Evolutionary conservation across 2,888 invertebrate genomes (phyloP), one percentile per base, ranked within the genome.

Genomic region (Cheilosia grossa): DNA sequence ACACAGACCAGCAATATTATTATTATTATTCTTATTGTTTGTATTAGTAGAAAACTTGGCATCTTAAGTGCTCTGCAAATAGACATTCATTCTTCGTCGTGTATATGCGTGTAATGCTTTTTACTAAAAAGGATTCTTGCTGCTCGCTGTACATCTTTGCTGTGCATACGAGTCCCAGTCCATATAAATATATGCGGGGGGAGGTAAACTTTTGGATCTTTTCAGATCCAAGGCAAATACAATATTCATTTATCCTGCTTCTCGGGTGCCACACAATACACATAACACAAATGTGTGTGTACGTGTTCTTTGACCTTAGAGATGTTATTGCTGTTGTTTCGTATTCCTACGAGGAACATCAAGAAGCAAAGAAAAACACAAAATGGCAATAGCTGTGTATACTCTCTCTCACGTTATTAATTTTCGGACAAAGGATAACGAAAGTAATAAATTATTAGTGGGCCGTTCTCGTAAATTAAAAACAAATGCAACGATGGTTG

Each of bases 41-140:
- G 90, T 90, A 89, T 91, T 91, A 90, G 89, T 89, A 89, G 88
- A 89, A 89, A 90, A 89, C 90, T 90, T 90, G 89, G 89, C 89
- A 89, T 89, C 88, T 91, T 87, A 89, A 91, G 91, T 90, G 91
- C 89, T 90, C 87, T 86, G 90, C 87, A 90, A 91, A 91, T 89
- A 91, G 88, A 88, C 88, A 88, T 88, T 89, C 82, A 86, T 86
- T 86, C 72, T 86, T 87, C 88, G 74, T 80, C 81, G 87, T 87
- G 87, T 87, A 86, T 86, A 86, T 86, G 83, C 77, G 86, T 85
- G 74, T 75, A 81, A 85, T 77, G 81, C 72, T 85, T 77, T 85
- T 85, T 72, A 83, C 75, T 83, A 83, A 83, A 87, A 82, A 86
- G 87, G 86, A 87, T 87, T 82, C 82, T 83, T 67, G 61, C 54